phyloP scores from a whole-genome alignment of 23 tunicate genomes.

The Ciona savignyi region DNA sequence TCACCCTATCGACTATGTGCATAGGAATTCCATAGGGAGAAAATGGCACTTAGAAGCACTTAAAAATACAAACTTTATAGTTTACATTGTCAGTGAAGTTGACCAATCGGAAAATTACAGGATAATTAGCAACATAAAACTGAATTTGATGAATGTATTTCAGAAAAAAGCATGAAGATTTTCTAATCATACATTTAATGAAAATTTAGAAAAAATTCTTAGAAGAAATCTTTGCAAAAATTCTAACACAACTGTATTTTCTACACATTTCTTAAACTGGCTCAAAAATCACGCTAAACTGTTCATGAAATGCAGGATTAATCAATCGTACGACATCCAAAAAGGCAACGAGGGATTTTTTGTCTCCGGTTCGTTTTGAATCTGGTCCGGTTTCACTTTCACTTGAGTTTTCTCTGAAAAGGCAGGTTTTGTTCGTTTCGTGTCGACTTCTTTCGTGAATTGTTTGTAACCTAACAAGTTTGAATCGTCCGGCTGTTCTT shows the following conservation, averaged over 20 bases:
- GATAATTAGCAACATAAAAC: too few species aligned
- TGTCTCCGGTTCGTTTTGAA: neutral
- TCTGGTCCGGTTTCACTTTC: neutral
- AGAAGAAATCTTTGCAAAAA: too few species aligned
- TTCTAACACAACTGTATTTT: too few species aligned
- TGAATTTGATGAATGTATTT: too few species aligned
- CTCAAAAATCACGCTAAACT: too few species aligned
- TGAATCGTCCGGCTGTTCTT: conserved; percentile 58
- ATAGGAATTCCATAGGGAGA: neutral
- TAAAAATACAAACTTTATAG: neutral
- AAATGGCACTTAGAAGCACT: neutral
- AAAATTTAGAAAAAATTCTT: too few species aligned
- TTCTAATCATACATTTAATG: too few species aligned
- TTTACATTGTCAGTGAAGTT: too few species aligned
- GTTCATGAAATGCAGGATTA: too few species aligned
- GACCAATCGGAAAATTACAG: too few species aligned
- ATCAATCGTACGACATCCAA: conserved; percentile 59
- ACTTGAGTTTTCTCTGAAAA: conserved; percentile 2
- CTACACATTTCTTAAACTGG: too few species aligned
- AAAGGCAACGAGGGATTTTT: conserved; percentile 22
- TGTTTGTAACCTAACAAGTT: conserved; percentile 63
- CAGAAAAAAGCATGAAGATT: too few species aligned
- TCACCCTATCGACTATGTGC: neutral
- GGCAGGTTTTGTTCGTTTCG: neutral
- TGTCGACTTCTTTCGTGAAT: conserved; percentile 4